Evolutionary conservation across 2,797 vertebrate species (phyloP), one percentile per base, ranked within the genome.

Genomic region (Poecilia velifera): DNA sequence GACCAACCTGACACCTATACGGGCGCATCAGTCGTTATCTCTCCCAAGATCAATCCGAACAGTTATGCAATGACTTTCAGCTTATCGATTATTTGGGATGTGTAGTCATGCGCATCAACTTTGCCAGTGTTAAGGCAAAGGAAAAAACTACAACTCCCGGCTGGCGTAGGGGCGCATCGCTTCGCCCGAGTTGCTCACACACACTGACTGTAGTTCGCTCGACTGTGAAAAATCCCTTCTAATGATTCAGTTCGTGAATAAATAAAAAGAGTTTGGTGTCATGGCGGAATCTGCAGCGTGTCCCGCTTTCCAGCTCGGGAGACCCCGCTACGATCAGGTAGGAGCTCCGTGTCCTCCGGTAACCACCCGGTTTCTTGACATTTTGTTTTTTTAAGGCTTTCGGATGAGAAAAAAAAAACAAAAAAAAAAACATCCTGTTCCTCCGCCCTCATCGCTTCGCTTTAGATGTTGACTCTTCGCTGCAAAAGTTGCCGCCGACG

Each of bases 251-350:
- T 94, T 90, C 88, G 89, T 95, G 92, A 94, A 95, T 94, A 93
- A 91, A 84, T 91, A 84, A 88, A 81, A 89, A 82, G 53, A 91
- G 86, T 91, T 89, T 20, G 88, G 84, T 92, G 93, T 93, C 86
- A 96, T 97, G 95, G 95, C 94, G 92, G 94, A 96, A 82, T 92
- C 95, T 47, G 92, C 93, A 53, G 95, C 94, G 6, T 96, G 94
- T 78, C 97, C 97, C 4, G 94, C 90, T 73, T 98, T 98, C 92
- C 96, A 95, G 93, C 95, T 98, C 88, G 97, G 97, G 39, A 96
- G 96, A 91, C 93, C 97, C 4, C 96, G 97, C 55, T 98, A 97
- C 89, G 96, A 97, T 85, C 97, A 98, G 97, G 97, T 98, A 92
- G 93, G 83, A 49, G 14, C 4, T 62, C 3, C 34, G 25, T 2